Conservation (phyloP, 2,797 vertebrate genomes). For the Steatocranus sp. region DNA sequence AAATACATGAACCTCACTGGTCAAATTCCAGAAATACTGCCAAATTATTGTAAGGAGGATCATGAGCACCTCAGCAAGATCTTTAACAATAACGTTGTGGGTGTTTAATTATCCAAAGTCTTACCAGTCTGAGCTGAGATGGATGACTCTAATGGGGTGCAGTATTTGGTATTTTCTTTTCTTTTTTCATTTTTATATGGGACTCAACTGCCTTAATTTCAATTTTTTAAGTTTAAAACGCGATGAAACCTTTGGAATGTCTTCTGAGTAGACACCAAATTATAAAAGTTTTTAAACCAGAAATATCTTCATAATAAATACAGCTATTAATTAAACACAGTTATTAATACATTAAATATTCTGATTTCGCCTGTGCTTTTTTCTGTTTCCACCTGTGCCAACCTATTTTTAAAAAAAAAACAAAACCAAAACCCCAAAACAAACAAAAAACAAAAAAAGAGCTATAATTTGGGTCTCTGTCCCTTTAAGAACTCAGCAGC, state of each 20-base stretch:
- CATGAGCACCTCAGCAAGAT: neutral
- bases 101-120: neutral
- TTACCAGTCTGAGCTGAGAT: neutral
- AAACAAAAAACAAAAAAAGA: neutral
- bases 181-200: neutral
- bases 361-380: neutral
- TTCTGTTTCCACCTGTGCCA: neutral
- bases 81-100: neutral
- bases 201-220: neutral
- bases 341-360: neutral
- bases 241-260: neutral
- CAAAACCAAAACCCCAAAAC: neutral
- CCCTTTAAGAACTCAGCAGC: slow-evolving; percentile 2
- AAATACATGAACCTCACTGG: neutral
- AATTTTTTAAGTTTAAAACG: neutral
- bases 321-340: neutral
- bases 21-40: neutral
- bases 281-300: neutral
- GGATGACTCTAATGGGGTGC: neutral
- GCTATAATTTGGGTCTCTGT: neutral
- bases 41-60: neutral
- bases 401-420: neutral
- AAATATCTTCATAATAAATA: neutral
- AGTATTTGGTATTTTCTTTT: neutral
- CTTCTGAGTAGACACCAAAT: neutral